Percentiles rank a stretch among this genome's conserved stretches.
phyloP scores from a whole-genome alignment of 2,797 vertebrate species.

The Neostethus bicornis region DNA sequence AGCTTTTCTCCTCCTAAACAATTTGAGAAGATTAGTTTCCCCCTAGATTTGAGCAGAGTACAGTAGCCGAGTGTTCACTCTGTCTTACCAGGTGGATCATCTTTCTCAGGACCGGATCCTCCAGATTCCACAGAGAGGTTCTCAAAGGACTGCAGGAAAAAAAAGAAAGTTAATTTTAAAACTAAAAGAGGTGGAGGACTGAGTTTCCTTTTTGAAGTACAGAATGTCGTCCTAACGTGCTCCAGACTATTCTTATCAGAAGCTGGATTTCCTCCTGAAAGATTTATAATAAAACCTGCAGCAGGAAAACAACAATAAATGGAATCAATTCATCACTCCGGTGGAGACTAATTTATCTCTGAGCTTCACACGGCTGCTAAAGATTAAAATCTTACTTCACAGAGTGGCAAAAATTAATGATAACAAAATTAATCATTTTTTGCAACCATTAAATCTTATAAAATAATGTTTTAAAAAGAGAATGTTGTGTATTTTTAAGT shows the following conservation, averaged over 20 bases:
- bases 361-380: conserved; percentile 27
- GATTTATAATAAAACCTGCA: conserved; percentile 31
- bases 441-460: too few relatives aligned
- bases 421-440: too few relatives aligned
- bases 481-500: too few relatives aligned
- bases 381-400: conserved; percentile 6
- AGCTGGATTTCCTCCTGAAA: conserved; percentile 32
- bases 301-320: conserved; percentile 55
- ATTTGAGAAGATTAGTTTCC: conserved; percentile 7
- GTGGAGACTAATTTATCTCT: conserved; percentile 36
- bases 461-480: too few relatives aligned
- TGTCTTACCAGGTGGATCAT: conserved; percentile 85
- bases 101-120: conserved; percentile 89
- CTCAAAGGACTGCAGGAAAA: conserved; percentile 87
- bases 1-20: neutral
- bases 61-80: conserved; percentile 35
- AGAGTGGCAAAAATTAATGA: too few relatives aligned
- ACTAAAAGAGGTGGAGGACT: neutral
- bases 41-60: conserved; percentile 4
- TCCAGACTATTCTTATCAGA: conserved; percentile 48
- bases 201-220: conserved; percentile 22
- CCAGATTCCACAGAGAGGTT: conserved; percentile 90
- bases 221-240: neutral
- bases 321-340: conserved; percentile 35
- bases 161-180: neutral